Percentiles rank a stretch among this genome's conserved stretches.
These are phyloP conservation scores for Ommatoiulus sabulosus DNA, from an alignment of 2,888 invertebrate genomes.

Conservation along the genomic window DNA sequence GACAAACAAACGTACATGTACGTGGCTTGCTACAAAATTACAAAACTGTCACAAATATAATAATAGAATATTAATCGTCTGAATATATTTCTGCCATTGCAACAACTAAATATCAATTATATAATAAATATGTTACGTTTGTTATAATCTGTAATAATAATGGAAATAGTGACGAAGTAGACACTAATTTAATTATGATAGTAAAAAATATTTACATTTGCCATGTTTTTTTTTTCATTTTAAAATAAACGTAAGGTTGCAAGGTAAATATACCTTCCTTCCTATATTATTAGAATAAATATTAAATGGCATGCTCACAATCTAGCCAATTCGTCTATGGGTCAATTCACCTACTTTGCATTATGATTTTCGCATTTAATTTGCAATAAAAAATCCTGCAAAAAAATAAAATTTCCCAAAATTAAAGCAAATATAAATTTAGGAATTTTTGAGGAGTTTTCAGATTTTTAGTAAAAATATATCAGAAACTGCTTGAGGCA, in stretches of 20 bases:
- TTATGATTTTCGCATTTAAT: too few relatives aligned
- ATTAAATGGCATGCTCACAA: neutral
- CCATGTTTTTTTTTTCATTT: neutral
- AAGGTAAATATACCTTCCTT: neutral
- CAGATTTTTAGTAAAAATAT: too few relatives aligned
- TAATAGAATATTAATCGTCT: neutral
- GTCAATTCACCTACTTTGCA: too few relatives aligned
- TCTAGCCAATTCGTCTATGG: too few relatives aligned
- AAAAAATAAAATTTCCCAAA: too few relatives aligned
- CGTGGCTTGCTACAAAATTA: neutral
- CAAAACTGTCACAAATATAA: constrained; percentile 18
- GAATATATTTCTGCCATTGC: neutral
- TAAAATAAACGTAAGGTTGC: neutral
- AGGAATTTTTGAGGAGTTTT: neutral
- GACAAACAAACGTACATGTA: neutral
- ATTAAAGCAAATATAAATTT: neutral
- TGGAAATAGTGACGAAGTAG: neutral
- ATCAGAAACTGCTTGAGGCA: too few relatives aligned
- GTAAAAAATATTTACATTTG: constrained; percentile 14
- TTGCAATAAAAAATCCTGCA: too few relatives aligned
- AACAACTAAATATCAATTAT: neutral
- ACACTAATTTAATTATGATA: neutral
- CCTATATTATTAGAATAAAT: neutral
- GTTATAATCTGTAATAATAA: neutral
- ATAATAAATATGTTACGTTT: neutral